Percentiles rank a stretch among this genome's conserved stretches.
These are phyloP conservation scores for Brachyhypopomus gauderio DNA, from an alignment of 2,113 vertebrate genomes.

Conservation along the genomic window DNA sequence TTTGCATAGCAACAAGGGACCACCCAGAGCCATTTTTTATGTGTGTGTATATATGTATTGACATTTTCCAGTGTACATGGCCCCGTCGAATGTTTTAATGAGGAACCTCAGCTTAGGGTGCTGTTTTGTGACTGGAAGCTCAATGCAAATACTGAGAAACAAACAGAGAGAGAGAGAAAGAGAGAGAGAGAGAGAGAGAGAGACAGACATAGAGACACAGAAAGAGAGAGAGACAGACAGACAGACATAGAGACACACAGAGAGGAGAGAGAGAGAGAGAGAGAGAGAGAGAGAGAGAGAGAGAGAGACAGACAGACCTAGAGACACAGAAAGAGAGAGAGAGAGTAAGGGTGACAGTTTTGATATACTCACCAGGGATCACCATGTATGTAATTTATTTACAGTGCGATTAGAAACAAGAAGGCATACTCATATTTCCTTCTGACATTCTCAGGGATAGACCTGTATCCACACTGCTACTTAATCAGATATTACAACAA, in stretches of 20 bases:
- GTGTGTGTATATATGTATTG: conserved; percentile 6
- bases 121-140: conserved; percentile 21
- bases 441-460: no score
- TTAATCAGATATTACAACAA: no score
- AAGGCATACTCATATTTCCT: no score
- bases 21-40: conserved; percentile 7
- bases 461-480: no score
- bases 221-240: not conserved
- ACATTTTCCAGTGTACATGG: conserved; percentile 17
- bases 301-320: not conserved
- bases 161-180: conserved; percentile 13
- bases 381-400: no score
- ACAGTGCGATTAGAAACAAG: no score
- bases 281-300: not conserved
- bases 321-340: no score
- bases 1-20: conserved; percentile 18
- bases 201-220: not conserved
- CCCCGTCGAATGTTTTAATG: conserved; percentile 26
- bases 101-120: conserved; percentile 1
- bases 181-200: not conserved
- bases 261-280: not conserved
- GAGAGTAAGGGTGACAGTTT: no score
- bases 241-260: not conserved
- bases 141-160: conserved; percentile 16
- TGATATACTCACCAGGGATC: no score